Conservation (phyloP, 2,797 vertebrate species). For the Octomys mimax region DNA sequence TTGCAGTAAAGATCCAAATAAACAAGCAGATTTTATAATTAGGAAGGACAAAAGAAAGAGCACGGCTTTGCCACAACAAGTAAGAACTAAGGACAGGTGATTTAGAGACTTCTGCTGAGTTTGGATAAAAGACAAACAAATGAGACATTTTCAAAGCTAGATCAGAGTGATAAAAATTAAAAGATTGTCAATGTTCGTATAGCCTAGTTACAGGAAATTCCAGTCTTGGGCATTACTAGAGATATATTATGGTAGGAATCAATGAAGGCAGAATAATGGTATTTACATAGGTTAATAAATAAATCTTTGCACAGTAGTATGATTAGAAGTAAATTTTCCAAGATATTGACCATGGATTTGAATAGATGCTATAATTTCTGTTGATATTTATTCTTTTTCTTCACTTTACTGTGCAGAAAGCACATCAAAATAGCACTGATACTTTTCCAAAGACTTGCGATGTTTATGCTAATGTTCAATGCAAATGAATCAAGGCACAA, state of each 20-base stretch:
- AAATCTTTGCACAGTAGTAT: background rate
- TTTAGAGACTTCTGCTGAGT: background rate
- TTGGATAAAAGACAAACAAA: background rate
- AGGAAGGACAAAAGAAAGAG: background rate
- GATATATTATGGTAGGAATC: background rate
- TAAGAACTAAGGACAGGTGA: background rate
- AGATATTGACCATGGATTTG: background rate
- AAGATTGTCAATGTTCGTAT: background rate
- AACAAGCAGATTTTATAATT: background rate
- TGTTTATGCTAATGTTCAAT: background rate
- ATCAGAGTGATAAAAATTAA: background rate
- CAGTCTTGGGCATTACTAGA: background rate
- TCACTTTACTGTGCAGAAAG: background rate
- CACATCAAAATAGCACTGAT: background rate
- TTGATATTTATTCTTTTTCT: background rate
- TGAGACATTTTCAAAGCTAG: background rate
- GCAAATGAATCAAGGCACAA: background rate
- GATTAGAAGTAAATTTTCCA: background rate
- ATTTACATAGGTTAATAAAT: background rate
- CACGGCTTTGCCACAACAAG: fast-evolving
- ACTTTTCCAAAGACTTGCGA: background rate
- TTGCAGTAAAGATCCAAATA: background rate
- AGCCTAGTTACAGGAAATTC: background rate
- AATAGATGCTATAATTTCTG: background rate
- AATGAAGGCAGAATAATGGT: background rate